Evolutionary conservation across 1,140 invertebrate species (phyloP).

Genomic region (Drosophila grimshawi): DNA sequence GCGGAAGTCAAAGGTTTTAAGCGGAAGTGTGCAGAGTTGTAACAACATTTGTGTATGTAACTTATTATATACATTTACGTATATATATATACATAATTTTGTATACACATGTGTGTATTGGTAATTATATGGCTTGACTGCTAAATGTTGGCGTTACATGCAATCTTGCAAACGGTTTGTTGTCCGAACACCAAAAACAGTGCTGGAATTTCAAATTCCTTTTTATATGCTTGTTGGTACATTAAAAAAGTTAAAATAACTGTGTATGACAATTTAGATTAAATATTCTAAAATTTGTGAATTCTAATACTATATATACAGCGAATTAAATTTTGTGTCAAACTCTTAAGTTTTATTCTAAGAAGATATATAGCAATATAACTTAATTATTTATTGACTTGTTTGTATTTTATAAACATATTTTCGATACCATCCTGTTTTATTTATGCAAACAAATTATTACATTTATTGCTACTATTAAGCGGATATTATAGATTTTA

Average conservation of each 20-base stretch:
- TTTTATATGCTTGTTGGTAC: slow-evolving; percentile 9
- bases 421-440: not conserved
- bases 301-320: too few species aligned
- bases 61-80: slow-evolving; percentile 11
- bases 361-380: not conserved
- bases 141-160: slow-evolving; percentile 65
- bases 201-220: slow-evolving; percentile 32
- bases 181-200: slow-evolving; percentile 47
- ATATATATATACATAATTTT: slow-evolving; percentile 8
- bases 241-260: slow-evolving; percentile 1
- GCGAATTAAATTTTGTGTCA: too few species aligned
- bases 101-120: slow-evolving; percentile 35
- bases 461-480: too few species aligned
- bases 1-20: slow-evolving; percentile 78
- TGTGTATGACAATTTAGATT: slow-evolving; percentile 5
- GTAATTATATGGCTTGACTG: slow-evolving; percentile 65
- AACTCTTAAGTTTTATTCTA: too few species aligned
- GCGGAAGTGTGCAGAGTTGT: slow-evolving; percentile 72
- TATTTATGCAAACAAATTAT: not conserved
- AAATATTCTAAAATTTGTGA: not conserved
- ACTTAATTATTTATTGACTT: not conserved
- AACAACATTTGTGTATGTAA: slow-evolving; percentile 45
- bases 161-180: slow-evolving; percentile 65
- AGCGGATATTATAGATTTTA: not conserved
- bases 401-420: not conserved